Conservation (phyloP, 2,113 vertebrate genomes). For the Glareola pratincola region DNA sequence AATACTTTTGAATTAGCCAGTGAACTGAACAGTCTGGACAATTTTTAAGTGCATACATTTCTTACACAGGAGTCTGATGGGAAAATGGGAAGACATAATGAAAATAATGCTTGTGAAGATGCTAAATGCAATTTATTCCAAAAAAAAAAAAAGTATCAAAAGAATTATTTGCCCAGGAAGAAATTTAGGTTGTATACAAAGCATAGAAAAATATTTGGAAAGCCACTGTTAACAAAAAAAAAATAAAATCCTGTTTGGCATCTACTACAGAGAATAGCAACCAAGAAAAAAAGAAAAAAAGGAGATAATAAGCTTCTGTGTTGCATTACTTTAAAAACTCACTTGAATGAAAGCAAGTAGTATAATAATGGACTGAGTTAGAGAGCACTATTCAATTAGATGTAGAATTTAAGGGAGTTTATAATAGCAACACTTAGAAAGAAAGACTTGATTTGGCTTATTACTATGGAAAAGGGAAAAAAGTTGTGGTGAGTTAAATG, state of each 20-base stretch:
- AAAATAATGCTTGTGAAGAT: neutral
- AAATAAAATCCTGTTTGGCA: neutral
- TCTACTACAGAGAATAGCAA: slow-evolving; percentile 12
- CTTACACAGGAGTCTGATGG: neutral
- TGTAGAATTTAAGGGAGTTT: slow-evolving; percentile 25
- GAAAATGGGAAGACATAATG: neutral
- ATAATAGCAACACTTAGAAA: slow-evolving; percentile 31
- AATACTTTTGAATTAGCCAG: neutral
- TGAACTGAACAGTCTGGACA: neutral
- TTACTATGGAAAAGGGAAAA: neutral
- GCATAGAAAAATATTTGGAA: neutral
- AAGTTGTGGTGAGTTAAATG: slow-evolving; percentile 19
- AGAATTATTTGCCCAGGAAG: neutral
- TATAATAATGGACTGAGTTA: slow-evolving; percentile 24
- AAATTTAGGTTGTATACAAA: neutral
- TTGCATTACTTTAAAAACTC: slow-evolving; percentile 48
- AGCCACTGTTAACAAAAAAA: neutral
- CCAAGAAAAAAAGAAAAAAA: neutral
- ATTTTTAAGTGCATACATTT: neutral
- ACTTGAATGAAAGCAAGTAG: slow-evolving; percentile 39
- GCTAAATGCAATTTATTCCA: neutral
- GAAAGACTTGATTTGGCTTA: neutral
- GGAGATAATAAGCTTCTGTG: slow-evolving; percentile 55
- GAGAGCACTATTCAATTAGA: slow-evolving; percentile 36
- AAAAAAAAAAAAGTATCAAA: neutral